A percentile compares a stretch with the other conserved stretches of the same genome.
These are phyloP conservation scores for Sussaba pulchella DNA, from an alignment of 2,888 invertebrate genomes.

Conservation along the genomic window DNA sequence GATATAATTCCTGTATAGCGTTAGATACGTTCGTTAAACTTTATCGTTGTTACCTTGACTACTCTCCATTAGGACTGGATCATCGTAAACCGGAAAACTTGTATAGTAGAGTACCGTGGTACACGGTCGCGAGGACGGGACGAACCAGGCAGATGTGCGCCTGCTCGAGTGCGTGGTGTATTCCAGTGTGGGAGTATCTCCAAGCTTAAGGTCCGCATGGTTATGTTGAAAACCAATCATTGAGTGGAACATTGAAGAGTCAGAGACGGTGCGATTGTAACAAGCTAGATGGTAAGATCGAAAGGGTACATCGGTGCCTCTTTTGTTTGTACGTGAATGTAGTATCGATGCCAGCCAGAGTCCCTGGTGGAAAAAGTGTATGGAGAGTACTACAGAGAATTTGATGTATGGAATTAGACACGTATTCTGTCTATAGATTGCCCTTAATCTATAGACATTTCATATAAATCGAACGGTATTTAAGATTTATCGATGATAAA, in stretches of 20 bases:
- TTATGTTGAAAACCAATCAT: slow-evolving; percentile 59
- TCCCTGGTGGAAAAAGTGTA: too few relatives aligned
- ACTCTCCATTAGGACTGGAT: slow-evolving; percentile 64
- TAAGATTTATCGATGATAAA: too few relatives aligned
- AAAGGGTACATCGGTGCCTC: too few relatives aligned
- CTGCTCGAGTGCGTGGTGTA: slow-evolving; percentile 39
- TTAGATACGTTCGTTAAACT: slow-evolving; percentile 62
- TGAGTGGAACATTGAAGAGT: slow-evolving; percentile 62
- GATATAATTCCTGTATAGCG: slow-evolving; percentile 24
- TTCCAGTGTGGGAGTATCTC: slow-evolving; percentile 9
- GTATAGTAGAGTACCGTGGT: neutral
- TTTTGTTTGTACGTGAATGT: too few relatives aligned
- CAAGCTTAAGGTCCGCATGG: slow-evolving; percentile 30
- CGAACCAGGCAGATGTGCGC: slow-evolving; percentile 34
- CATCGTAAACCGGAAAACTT: slow-evolving; percentile 59
- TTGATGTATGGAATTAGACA: too few relatives aligned
- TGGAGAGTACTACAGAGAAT: too few relatives aligned
- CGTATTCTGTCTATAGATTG: too few relatives aligned
- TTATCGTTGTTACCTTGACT: slow-evolving; percentile 61
- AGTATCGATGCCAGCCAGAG: too few relatives aligned
- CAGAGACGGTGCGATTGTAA: slow-evolving; percentile 19
- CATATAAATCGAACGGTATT: too few relatives aligned
- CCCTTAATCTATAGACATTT: too few relatives aligned
- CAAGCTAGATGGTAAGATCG: neutral
- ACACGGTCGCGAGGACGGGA: neutral